Evolutionary conservation across 2,888 invertebrate genomes (phyloP).

Genomic region (Polyploca ridens): DNA sequence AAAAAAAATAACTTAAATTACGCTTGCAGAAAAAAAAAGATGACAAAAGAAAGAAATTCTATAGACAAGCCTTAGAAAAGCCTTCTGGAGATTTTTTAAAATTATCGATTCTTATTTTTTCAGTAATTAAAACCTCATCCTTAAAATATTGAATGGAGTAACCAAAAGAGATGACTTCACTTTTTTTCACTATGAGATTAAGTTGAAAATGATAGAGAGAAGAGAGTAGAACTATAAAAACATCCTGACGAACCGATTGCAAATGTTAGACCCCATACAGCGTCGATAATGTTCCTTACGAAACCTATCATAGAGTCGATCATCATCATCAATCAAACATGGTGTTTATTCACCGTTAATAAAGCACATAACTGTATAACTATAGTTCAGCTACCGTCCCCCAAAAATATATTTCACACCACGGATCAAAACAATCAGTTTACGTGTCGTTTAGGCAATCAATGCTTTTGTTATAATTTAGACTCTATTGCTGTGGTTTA

Average conservation of each 20-base stretch:
- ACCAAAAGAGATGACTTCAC: not conserved
- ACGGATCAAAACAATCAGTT: conserved; percentile 4
- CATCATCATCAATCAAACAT: conserved; percentile 2
- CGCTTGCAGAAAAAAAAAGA: no score
- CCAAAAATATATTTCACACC: not conserved
- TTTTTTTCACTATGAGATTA: not conserved
- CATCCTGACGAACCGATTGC: not conserved
- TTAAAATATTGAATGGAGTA: no score
- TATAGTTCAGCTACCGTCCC: not conserved
- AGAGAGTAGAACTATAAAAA: not conserved
- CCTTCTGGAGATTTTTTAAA: no score
- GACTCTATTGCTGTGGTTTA: conserved; percentile 7
- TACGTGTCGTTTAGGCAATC: not conserved
- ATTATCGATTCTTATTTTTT: no score
- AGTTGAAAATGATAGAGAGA: no score
- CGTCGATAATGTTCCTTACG: not conserved
- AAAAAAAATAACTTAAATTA: no score
- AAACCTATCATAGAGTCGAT: not conserved
- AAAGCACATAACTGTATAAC: not conserved
- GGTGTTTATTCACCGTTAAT: conserved; percentile 5
- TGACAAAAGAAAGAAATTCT: no score
- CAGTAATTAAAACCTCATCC: no score
- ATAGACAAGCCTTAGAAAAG: no score
- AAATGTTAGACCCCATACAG: not conserved
- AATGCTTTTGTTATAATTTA: not conserved